Base-by-base conservation (phyloP, 2,888 invertebrate genomes). In the Eupithecia subfuscata region DNA sequence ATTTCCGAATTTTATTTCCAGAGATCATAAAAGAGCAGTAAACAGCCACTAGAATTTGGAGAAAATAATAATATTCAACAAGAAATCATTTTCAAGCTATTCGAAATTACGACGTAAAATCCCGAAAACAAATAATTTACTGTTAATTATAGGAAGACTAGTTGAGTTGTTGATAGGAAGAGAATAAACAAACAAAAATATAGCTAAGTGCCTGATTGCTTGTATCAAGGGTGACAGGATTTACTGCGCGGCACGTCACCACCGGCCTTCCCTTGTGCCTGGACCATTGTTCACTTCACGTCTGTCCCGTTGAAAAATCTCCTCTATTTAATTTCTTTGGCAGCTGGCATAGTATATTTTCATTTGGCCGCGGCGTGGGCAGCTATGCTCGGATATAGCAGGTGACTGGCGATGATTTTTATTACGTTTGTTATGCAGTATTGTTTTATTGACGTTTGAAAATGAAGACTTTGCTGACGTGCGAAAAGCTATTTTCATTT, bases 241-340 rank as follows among this genome's bases (percentile, higher is more conserved):
- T 68, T 64, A 75, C 71, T 79, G 79, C 77, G 78, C 22, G 22
- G 82, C 80, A 82, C 86, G 86, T 90, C 89, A 87, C 80, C 69
- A 67, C 77, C 82, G 89, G 85, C 90, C 91, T 92, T 91, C 88
- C 90, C 88, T 89, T 56, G 52, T 90, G 85, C 87, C 85, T 83
- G 88, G 87, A 89, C 90, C 91, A 93, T 94, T 93, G 94, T 94
- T 92, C 91, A 88, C 83, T 84, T 85, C 86, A 82, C 83, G 87
- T 90, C 90, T 88, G 89, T 90, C 90, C 82, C 82, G 85, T 87
- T 91, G 90, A 94, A 94, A 92, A 93, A 93, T 93, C 87, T 90
- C 88, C 88, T 91, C 90, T 90, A 90, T 93, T 93, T 90, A 92
- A 93, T 93, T 91, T 92, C 90, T 91, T 93, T 94, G 94, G 94